phyloP scores from a whole-genome alignment of 1,140 invertebrate species.

The Stegodyphus dumicola region DNA sequence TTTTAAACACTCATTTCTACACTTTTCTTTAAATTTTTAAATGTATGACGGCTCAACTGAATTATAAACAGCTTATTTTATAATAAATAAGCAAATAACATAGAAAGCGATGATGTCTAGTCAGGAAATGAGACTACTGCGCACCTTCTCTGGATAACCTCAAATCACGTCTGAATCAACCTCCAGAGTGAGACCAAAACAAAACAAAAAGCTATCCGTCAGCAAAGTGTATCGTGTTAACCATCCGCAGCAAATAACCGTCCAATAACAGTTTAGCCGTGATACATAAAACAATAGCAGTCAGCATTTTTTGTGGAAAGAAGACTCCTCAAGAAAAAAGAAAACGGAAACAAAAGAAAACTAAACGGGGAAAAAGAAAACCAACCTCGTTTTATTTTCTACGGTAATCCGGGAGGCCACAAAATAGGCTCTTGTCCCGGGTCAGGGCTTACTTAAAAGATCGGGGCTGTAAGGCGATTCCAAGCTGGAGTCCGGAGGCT shows the following conservation, averaged over 20 bases:
- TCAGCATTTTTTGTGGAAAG: slow-evolving; percentile 27
- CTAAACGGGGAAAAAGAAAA: not conserved
- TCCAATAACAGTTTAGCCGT: slow-evolving; percentile 37
- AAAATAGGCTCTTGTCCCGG: slow-evolving; percentile 34
- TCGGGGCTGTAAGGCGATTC: slow-evolving; percentile 33
- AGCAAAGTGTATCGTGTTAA: slow-evolving; percentile 25
- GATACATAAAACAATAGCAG: slow-evolving; percentile 38
- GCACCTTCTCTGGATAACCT: no score
- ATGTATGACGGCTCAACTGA: no score
- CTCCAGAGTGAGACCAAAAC: no score
- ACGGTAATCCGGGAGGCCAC: slow-evolving; percentile 38
- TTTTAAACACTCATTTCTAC: no score
- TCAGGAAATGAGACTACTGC: no score
- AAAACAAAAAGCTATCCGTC: not conserved
- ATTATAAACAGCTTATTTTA: no score
- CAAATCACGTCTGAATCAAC: no score
- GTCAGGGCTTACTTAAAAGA: slow-evolving; percentile 44
- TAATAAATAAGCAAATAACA: no score
- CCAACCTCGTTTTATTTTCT: slow-evolving; percentile 15
- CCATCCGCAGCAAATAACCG: slow-evolving; percentile 28
- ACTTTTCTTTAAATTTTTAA: no score
- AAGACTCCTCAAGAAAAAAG: slow-evolving; percentile 1
- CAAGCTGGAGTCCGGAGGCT: slow-evolving; percentile 21
- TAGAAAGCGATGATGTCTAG: no score
- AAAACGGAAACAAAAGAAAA: not conserved